These are phyloP conservation scores for Polylopha cassiicola DNA, from an alignment of 2,888 invertebrate species.

Conservation along the genomic window DNA sequence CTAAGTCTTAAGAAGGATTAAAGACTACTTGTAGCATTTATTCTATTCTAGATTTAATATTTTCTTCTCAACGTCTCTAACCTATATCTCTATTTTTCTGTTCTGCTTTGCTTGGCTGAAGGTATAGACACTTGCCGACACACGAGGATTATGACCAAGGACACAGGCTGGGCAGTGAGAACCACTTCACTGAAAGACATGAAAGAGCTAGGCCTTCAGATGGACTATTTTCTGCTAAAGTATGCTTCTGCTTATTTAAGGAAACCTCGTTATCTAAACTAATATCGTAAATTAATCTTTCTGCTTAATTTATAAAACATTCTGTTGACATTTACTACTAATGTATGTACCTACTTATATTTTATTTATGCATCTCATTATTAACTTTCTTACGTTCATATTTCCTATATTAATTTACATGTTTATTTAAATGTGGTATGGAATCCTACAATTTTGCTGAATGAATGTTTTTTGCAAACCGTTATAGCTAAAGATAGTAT, in stretches of 20 bases:
- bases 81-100: conserved; percentile 50
- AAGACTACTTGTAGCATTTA: too few relatives aligned
- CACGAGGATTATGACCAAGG: conserved; percentile 84
- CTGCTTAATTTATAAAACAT: too few relatives aligned
- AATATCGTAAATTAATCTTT: too few relatives aligned
- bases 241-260: conserved; percentile 67
- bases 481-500: too few relatives aligned
- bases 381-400: neutral
- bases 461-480: too few relatives aligned
- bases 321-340: too few relatives aligned
- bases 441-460: too few relatives aligned
- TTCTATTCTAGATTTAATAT: neutral
- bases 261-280: too few relatives aligned
- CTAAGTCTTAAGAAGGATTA: too few relatives aligned
- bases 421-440: too few relatives aligned
- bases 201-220: conserved; percentile 81
- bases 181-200: conserved; percentile 84
- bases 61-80: conserved; percentile 18
- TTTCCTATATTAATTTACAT: neutral
- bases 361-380: conserved; percentile 14
- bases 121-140: conserved; percentile 83
- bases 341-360: too few relatives aligned
- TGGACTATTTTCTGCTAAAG: conserved; percentile 85
- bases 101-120: conserved; percentile 73
- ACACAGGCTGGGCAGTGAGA: conserved; percentile 82